phyloP scores from a whole-genome alignment of 2,113 vertebrate species.

The Aegotheles bennettii region DNA sequence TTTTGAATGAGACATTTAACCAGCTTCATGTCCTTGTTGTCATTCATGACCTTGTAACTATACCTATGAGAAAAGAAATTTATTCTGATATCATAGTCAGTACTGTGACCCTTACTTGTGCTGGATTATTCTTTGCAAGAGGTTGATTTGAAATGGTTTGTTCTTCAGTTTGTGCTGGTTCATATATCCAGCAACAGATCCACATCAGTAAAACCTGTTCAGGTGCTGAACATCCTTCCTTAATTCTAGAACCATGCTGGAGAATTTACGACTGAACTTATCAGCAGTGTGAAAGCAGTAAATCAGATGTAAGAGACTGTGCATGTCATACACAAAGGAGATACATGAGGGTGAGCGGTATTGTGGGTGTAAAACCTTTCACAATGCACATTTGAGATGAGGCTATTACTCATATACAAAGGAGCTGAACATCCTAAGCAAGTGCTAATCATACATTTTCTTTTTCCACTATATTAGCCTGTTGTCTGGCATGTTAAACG shows the following conservation, averaged over 20 bases:
- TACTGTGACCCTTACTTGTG: neutral
- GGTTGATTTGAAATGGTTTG: neutral
- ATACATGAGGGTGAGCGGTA: rapidly evolving
- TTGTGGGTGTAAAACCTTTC: neutral
- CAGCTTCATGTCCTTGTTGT: neutral
- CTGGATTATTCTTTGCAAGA: neutral
- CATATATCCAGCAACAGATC: neutral
- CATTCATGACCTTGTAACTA: neutral
- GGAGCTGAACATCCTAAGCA: neutral
- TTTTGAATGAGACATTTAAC: neutral
- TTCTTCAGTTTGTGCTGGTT: neutral
- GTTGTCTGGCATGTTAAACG: neutral
- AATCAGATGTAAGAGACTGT: neutral
- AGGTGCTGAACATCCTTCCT: neutral
- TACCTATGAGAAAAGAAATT: neutral
- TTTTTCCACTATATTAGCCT: neutral
- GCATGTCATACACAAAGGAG: neutral
- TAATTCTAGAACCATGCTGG: neutral
- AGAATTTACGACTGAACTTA: neutral
- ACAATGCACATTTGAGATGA: neutral
- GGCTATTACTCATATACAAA: neutral
- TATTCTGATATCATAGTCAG: neutral
- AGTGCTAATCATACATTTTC: neutral
- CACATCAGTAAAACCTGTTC: neutral
- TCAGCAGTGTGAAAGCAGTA: neutral